Conservation (phyloP, 1,140 invertebrate genomes). For the Bombyx mandarina region DNA sequence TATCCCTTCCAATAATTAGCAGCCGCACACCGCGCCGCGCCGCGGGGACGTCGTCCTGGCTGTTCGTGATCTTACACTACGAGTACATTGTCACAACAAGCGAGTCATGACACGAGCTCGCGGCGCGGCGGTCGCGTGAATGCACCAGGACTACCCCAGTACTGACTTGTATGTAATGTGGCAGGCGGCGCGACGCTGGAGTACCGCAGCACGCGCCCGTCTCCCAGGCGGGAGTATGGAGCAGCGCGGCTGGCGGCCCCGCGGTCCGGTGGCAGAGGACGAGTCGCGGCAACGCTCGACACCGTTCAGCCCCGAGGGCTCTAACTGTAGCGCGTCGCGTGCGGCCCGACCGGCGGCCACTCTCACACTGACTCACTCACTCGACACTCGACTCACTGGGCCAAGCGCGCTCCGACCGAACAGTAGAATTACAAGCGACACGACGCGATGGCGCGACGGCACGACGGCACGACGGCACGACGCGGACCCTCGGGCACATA, state of each 20-base stretch:
- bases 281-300: neutral
- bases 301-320: constrained; percentile 1
- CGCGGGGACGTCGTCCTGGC: no score
- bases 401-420: no score
- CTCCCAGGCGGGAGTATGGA: constrained; percentile 31
- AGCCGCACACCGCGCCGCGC: no score
- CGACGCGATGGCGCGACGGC: neutral
- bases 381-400: neutral
- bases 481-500: constrained; percentile 4
- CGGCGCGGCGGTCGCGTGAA: neutral
- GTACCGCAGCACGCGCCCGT: constrained; percentile 11
- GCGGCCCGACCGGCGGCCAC: constrained; percentile 1
- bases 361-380: constrained; percentile 1
- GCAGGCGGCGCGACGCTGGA: neutral
- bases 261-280: constrained; percentile 7
- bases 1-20: no score
- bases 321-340: constrained; percentile 1
- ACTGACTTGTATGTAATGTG: neutral
- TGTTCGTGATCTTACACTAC: no score
- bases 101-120: neutral
- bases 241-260: constrained; percentile 10
- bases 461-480: constrained; percentile 7
- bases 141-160: neutral
- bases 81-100: no score
- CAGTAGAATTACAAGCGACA: no score